Base-by-base conservation (phyloP, 64 coral and sea anemone genomes). In the Stylophora pistillata region DNA sequence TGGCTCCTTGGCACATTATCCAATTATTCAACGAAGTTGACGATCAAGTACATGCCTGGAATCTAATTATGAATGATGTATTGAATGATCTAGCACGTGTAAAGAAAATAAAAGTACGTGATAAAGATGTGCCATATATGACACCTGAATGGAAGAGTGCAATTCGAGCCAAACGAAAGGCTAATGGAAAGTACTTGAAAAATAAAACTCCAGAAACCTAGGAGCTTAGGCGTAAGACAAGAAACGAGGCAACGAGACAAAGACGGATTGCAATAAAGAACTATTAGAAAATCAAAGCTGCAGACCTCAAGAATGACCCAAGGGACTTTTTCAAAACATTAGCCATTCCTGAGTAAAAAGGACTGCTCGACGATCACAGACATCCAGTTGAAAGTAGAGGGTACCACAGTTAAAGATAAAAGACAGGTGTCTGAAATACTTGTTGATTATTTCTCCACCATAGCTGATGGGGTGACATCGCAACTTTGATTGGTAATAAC, bases 101-200 rank as follows among this genome's bases (percentile, higher is more conserved):
- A 5, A 91, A 91, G 64, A 91, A 9, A 82, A 84, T 91, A 81
- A 13, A 81, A 23, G 89, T 91, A 18, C 21, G 91, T 37, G 85
- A 85, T 54, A 74, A 79, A 32, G 77, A 81, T 55, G 75, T 74
- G 4, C 85, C 91, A 26, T 93, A n/a, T 28, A 93, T 93, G 91
- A 93, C 32, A 26, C 13, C 73, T 14, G 73, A 62, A 58, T 80
- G 77, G 53, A 80, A 80, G 25, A 80, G 18, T 27, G 77, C 77
- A 58, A 80, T 80, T 13, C 11, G 77, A 13, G 77, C 18, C 2
- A 80, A 80, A 34, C 77, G 53, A 16, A 80, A 80, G 32, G 77
- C 77, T 12, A 80, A 9, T 21, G 20, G 18, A 80, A 80, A 57
- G 3, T 80, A 80, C 14, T 32, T 57, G 7, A 80, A 80, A 34